Evolutionary conservation across 2,113 vertebrate genomes (phyloP), one percentile per base, ranked within the genome.

Genomic region (Labeo rohita): DNA sequence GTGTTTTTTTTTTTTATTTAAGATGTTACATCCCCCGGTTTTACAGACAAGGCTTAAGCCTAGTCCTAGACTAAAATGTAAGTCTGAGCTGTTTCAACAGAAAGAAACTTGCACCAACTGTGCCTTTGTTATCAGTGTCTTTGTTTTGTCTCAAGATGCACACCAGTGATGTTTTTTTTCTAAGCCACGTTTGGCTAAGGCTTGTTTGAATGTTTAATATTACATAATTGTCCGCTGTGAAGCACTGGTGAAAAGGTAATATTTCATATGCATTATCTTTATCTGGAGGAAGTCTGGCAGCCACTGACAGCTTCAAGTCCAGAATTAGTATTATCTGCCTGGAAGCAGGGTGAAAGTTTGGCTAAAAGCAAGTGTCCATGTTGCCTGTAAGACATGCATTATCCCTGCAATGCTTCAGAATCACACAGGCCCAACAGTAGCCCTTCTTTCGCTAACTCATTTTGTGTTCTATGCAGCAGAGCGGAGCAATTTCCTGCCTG

Each of bases 401-500:
- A 81, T 81, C 59, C n/a, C 8, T 84, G 66, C 13, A 63, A 16
- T 50, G 49, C 59, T 85, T 3, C 72, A 50, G 34, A 68, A 47
- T 34, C 63, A 63, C 70, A 56, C 8, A 45, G 18, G 66, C 49
- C 52, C 45, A 79, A 87, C 84, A 73, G 84, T 70, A 87, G 70
- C 45, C 61, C 16, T 73, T 56, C 75, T 28, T 85, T 80, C 23
- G 43, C 61, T 43, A 72, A 59, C 61, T 77, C 43, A 52, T 80
- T 86, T 65, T 74, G 80, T 65, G 65, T 79, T 77, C 65, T 52
- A 18, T 86, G 80, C 73, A 85, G 36, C 54, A 83, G 84, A 84
- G 74, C 78, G 61, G 66, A 15, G 66, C 85, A 70, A 88, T 88
- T 89, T 88, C 85, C 85, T 88, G 79, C 61, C 80, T 49, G 6